Percentiles rank a stretch among this genome's conserved stretches.
phyloP scores from a whole-genome alignment of 1,140 invertebrate species.

The Odontomachus brunneus region DNA sequence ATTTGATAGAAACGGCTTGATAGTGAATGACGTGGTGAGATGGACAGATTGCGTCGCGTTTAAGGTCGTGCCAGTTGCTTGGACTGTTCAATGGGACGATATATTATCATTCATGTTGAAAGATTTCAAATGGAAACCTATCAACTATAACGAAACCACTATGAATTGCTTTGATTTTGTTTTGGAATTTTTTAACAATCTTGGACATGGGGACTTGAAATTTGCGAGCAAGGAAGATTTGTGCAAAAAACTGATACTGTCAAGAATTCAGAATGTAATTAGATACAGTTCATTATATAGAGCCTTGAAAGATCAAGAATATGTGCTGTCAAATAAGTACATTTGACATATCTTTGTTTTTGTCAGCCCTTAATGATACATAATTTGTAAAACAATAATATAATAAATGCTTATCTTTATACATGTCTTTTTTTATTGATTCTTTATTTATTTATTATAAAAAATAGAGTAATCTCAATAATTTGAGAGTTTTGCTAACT shows the following conservation, averaged over 20 bases:
- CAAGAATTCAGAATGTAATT: slow-evolving; percentile 79
- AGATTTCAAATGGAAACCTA: slow-evolving; percentile 75
- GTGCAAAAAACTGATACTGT: slow-evolving; percentile 79
- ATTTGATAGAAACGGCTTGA: slow-evolving; percentile 79
- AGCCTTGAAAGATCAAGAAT: slow-evolving; percentile 72
- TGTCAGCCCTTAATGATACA: slow-evolving; percentile 24
- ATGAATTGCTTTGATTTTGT: slow-evolving; percentile 83
- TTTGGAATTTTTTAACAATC: slow-evolving; percentile 78
- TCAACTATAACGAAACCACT: slow-evolving; percentile 75
- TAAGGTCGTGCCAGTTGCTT: slow-evolving; percentile 78
- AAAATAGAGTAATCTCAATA: no score
- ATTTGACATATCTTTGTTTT: not conserved
- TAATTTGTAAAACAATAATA: slow-evolving; percentile 12
- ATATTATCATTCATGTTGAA: slow-evolving; percentile 69
- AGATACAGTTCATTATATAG: slow-evolving; percentile 79
- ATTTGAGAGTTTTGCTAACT: slow-evolving; percentile 7
- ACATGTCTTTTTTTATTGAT: not conserved
- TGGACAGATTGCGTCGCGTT: slow-evolving; percentile 80
- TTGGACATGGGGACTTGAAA: slow-evolving; percentile 75
- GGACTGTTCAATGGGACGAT: slow-evolving; percentile 80
- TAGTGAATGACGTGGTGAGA: slow-evolving; percentile 74
- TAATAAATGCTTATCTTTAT: slow-evolving; percentile 20
- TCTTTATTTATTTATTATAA: not conserved
- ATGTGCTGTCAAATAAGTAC: slow-evolving; percentile 59
- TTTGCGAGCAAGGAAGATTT: slow-evolving; percentile 80